These are phyloP conservation scores for Pinctada fucata DNA, from an alignment of 2,888 invertebrate species.

Conservation along the genomic window DNA sequence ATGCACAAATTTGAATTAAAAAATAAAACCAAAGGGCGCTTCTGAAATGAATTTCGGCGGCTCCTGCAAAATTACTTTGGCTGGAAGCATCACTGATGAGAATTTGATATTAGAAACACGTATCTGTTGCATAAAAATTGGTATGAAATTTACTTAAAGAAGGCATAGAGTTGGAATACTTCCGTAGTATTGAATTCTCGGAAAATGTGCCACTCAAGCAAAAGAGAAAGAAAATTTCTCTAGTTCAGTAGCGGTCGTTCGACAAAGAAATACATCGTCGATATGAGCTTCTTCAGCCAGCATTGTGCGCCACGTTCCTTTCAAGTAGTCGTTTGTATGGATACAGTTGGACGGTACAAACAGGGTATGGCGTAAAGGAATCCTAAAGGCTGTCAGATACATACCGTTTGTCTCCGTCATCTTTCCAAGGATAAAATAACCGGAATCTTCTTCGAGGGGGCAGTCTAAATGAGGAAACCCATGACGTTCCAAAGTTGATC, in stretches of 20 bases:
- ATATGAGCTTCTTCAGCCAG: slow-evolving; percentile 51
- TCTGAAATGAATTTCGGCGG: no score
- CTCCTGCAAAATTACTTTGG: no score
- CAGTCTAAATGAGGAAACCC: slow-evolving; percentile 55
- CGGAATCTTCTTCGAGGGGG: slow-evolving; percentile 47
- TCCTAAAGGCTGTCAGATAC: slow-evolving; percentile 33
- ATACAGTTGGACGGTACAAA: slow-evolving; percentile 45
- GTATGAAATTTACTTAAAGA: no score
- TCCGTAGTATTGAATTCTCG: no score
- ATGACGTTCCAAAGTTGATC: slow-evolving; percentile 51
- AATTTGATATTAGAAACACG: no score
- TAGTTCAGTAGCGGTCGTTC: neutral
- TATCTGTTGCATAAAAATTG: no score
- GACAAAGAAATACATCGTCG: slow-evolving; percentile 46
- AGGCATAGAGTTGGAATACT: no score
- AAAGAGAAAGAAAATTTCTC: no score
- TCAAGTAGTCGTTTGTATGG: slow-evolving; percentile 49
- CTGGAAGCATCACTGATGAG: no score
- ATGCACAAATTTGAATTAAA: no score
- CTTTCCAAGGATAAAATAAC: slow-evolving; percentile 49
- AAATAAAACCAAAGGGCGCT: no score
- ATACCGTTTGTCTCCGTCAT: slow-evolving; percentile 36
- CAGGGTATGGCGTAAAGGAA: slow-evolving; percentile 41
- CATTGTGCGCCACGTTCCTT: slow-evolving; percentile 57
- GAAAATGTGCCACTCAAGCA: no score